These are phyloP conservation scores for Chaetodon auriga DNA, from an alignment of 2,113 vertebrate species.

Conservation along the genomic window DNA sequence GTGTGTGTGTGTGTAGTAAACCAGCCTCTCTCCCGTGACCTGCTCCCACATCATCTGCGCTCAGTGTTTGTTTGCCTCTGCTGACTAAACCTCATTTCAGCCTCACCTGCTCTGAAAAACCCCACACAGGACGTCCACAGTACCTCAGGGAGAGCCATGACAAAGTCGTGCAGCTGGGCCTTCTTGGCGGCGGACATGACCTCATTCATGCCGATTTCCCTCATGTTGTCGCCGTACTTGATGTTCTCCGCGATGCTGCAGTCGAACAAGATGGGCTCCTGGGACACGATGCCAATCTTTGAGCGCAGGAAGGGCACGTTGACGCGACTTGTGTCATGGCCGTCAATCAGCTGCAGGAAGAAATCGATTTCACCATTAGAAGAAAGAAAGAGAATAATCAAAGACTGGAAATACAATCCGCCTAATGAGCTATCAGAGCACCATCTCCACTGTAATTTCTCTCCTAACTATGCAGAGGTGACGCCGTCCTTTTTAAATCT, in stretches of 20 bases:
- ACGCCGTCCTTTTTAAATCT: constrained; percentile 54
- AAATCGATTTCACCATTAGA: constrained; percentile 66
- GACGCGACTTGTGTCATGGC: constrained; percentile 74
- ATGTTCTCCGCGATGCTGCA: constrained; percentile 88
- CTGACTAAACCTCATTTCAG: background rate
- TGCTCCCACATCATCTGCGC: too few species aligned
- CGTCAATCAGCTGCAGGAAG: constrained; percentile 83
- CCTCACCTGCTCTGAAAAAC: background rate
- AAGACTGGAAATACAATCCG: constrained; percentile 47
- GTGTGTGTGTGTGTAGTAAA: background rate
- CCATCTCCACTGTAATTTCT: constrained; percentile 48
- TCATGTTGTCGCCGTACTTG: constrained; percentile 85
- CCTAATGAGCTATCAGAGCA: constrained; percentile 61
- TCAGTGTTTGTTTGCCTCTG: too few species aligned
- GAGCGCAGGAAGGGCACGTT: constrained; percentile 85
- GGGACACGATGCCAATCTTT: constrained; percentile 88
- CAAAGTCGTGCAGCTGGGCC: constrained; percentile 86
- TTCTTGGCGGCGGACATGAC: constrained; percentile 84
- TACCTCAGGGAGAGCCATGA: constrained; percentile 86
- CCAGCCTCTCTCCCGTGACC: background rate
- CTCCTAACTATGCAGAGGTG: constrained; percentile 52
- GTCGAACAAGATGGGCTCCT: constrained; percentile 87
- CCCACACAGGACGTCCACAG: background rate
- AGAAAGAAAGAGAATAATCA: constrained; percentile 45
- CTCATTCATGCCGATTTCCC: constrained; percentile 81